A percentile compares a stretch with the other conserved stretches of the same genome.
Conservation (phyloP, 2,113 vertebrate species). For the Phrynocephalus versicolor region DNA sequence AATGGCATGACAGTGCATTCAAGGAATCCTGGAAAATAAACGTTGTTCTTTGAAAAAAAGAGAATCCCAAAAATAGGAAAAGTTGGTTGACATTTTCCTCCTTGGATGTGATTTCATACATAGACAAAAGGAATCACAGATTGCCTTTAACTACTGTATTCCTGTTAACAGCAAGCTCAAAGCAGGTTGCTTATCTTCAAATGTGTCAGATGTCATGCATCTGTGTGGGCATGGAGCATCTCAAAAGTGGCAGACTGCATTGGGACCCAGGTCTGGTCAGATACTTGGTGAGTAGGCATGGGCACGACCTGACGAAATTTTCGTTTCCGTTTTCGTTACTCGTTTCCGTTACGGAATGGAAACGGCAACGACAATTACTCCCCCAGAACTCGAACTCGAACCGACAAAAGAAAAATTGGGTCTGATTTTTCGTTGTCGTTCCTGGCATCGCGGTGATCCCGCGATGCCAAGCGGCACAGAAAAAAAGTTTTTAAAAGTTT, state of each 20-base stretch:
- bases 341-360: too few species aligned
- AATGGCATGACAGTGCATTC: not conserved
- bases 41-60: constrained; percentile 10
- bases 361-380: too few species aligned
- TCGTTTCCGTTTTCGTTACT: too few species aligned
- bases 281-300: too few species aligned
- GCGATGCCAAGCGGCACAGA: too few species aligned
- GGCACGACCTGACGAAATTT: too few species aligned
- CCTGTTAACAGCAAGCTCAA: constrained; percentile 14
- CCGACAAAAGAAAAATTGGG: too few species aligned
- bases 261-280: constrained; percentile 2
- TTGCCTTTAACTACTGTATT: constrained; percentile 14
- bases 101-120: constrained; percentile 10
- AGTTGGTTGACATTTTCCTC: constrained; percentile 8
- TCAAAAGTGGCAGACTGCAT: not conserved
- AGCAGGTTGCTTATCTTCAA: constrained; percentile 33
- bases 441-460: too few species aligned
- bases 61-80: constrained; percentile 36
- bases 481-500: too few species aligned
- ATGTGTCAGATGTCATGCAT: constrained; percentile 17
- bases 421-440: too few species aligned
- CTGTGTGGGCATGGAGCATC: constrained; percentile 26
- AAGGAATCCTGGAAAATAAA: constrained; percentile 33
- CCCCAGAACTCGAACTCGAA: too few species aligned
- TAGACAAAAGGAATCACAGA: not conserved